Base-by-base conservation (phyloP, 2,888 invertebrate species). In the Camponotus fellah region DNA sequence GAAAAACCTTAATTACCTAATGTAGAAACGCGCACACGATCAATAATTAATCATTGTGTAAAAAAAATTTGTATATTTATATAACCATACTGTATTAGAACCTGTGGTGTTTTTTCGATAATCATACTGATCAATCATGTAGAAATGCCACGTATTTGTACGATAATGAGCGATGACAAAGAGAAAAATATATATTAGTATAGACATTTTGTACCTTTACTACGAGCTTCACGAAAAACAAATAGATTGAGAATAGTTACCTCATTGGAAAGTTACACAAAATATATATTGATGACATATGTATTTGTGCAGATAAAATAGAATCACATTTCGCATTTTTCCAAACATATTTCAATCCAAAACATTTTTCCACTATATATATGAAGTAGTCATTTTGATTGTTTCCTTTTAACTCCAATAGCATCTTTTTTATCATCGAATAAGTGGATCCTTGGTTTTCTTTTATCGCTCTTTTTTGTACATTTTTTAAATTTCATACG, bases 181-280 rank as follows among this genome's bases (percentile, higher is more conserved):
- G 58, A 40, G 68, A 69, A 26, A 26, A 56, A 21, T 58, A 79
- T 79, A 79, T 79, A 79, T 77, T 66, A 79, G 34, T 46, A 46
- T 79, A 79, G 21, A 79, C 10, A 17, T 79, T 79, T 79, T 79
- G 43, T 79, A 79, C 60, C 79, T 68, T 79, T 68, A 58, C 58
- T 68, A 79, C 68, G 34, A 69, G 58, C 69, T 79, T 79, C 69
- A 58, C 3, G 43, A 60, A 21, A 79, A 69, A 77, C 40, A 77
- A 69, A 14, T 69, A 69, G 69, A 79, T 79, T 17, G 69, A 79
- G 46, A 69, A 79, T 69, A 79, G 58, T 60, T 79, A 65, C 34
- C n/a, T 79, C 58, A 46, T 26, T 77, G 40, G n/a, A 79, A 26
- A 79, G 43, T 58, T 37, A 43, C 14, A 37, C 32, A 32, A 58